These are phyloP conservation scores for Oryzaephilus surinamensis DNA, from an alignment of 1,140 invertebrate species.

Conservation along the genomic window DNA sequence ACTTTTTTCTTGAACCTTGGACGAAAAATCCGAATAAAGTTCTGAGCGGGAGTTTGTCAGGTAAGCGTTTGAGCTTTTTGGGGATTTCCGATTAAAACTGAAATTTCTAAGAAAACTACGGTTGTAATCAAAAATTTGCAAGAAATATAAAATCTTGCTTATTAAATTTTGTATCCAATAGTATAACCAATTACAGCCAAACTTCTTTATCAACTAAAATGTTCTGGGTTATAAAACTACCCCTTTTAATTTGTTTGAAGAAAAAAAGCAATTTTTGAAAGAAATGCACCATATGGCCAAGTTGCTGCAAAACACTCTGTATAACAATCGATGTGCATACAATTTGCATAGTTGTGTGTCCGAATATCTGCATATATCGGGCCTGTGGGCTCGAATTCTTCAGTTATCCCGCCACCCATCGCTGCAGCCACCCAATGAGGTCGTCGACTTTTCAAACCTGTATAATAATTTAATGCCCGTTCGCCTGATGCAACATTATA, in stretches of 20 bases:
- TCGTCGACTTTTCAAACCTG: conserved; percentile 18
- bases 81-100: too few species aligned
- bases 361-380: conserved; percentile 21
- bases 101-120: too few species aligned
- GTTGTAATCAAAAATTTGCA: too few species aligned
- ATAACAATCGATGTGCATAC: conserved; percentile 18
- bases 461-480: conserved; percentile 16
- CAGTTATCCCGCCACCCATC: conserved; percentile 20
- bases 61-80: too few species aligned
- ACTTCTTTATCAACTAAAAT: background rate
- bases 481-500: conserved; percentile 6
- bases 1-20: too few species aligned
- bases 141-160: too few species aligned
- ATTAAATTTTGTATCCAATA: background rate
- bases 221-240: background rate
- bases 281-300: background rate
- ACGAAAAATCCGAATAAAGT: too few species aligned
- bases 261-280: background rate
- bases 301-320: too few species aligned
- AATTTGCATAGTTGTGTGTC: conserved; percentile 11
- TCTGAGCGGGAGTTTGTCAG: too few species aligned
- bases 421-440: conserved; percentile 18
- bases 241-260: background rate
- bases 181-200: background rate
- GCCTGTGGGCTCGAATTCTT: conserved; percentile 20